Percentiles rank a stretch among this genome's conserved stretches.
These are phyloP conservation scores for Diloba caeruleocephala DNA, from an alignment of 2,888 invertebrate species.

Conservation along the genomic window DNA sequence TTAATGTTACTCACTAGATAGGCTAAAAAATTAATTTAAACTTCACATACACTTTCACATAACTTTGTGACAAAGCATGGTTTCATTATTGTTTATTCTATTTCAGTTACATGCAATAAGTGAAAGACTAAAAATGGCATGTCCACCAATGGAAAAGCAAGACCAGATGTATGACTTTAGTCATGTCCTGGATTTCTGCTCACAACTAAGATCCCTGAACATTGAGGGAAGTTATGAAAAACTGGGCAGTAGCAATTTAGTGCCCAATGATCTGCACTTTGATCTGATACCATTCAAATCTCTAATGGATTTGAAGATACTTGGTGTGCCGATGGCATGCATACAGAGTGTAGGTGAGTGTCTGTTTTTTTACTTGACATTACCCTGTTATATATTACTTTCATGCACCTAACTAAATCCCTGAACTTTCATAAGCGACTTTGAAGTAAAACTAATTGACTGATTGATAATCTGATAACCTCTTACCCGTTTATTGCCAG, in stretches of 20 bases:
- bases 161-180: constrained; percentile 96
- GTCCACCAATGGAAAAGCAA: constrained; percentile 93
- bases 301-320: constrained; percentile 92
- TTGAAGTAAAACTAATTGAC: too few relatives aligned
- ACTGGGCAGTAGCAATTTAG: constrained; percentile 95
- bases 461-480: too few relatives aligned
- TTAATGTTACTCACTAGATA: too few relatives aligned
- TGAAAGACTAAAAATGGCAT: constrained; percentile 95
- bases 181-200: constrained; percentile 96
- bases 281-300: constrained; percentile 95
- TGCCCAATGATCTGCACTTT: constrained; percentile 93
- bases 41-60: neutral
- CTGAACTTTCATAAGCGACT: too few relatives aligned
- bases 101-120: constrained; percentile 96
- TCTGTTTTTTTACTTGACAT: neutral
- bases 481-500: too few relatives aligned
- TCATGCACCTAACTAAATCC: too few relatives aligned
- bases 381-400: too few relatives aligned
- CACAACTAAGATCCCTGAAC: constrained; percentile 91
- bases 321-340: constrained; percentile 91
- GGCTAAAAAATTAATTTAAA: neutral
- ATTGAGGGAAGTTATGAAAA: constrained; percentile 91
- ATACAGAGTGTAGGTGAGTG: constrained; percentile 90
- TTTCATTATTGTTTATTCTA: constrained; percentile 13
- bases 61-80: neutral